Percentiles rank a stretch among this genome's conserved stretches.
phyloP scores from a whole-genome alignment of 2,113 vertebrate species.

The Tachuris rubrigastra region DNA sequence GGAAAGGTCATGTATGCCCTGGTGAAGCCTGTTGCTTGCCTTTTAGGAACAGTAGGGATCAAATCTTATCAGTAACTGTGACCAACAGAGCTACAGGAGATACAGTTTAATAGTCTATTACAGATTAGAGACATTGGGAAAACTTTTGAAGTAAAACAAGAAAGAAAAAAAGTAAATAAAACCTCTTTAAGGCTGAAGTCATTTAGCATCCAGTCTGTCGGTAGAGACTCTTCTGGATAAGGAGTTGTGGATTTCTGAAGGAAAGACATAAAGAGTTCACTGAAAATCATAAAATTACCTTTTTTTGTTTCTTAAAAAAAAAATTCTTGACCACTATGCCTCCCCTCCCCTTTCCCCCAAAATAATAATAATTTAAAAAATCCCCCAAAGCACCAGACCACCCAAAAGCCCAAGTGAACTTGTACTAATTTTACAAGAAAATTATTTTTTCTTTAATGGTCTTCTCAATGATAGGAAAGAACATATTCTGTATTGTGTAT shows the following conservation, averaged over 20 bases:
- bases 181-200: background rate
- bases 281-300: background rate
- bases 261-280: background rate
- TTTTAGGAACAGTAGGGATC: constrained; percentile 52
- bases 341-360: fast-evolving
- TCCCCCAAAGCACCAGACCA: background rate
- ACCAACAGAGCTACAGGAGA: constrained; percentile 9
- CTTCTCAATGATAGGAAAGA: background rate
- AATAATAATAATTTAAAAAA: background rate
- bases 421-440: background rate
- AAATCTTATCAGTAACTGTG: constrained; percentile 41
- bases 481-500: background rate
- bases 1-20: constrained; percentile 10
- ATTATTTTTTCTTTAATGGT: background rate
- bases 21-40: background rate
- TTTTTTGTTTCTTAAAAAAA: background rate
- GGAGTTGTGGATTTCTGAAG: background rate
- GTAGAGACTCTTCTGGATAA: background rate
- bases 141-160: constrained; percentile 11
- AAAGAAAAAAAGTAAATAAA: background rate
- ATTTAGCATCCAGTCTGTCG: background rate
- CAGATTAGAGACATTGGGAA: background rate
- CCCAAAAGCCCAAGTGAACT: background rate
- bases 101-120: constrained; percentile 33
- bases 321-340: background rate